Conservation (phyloP, 2,888 invertebrate genomes). For the Carabus problematicus region DNA sequence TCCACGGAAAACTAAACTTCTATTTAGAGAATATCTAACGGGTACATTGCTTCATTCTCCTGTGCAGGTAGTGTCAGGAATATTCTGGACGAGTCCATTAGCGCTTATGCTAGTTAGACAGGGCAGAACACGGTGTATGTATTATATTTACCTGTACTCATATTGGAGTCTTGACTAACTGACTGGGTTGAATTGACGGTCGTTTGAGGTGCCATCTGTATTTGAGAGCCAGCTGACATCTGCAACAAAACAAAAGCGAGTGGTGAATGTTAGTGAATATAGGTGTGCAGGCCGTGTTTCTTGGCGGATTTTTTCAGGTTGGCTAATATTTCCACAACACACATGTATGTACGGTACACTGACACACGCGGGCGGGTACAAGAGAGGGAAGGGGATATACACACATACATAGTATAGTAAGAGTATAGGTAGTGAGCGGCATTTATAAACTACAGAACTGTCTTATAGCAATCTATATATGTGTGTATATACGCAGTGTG, state of each 20-base stretch:
- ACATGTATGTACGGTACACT: neutral
- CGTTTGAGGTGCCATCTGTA: conserved; percentile 97
- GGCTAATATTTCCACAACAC: conserved; percentile 47
- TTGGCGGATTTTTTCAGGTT: conserved; percentile 51
- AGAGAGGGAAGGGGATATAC: neutral
- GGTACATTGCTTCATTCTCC: no score
- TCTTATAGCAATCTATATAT: no score
- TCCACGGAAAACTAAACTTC: no score
- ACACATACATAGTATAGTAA: neutral
- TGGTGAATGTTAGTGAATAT: conserved; percentile 7
- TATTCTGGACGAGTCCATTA: no score
- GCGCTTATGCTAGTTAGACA: no score
- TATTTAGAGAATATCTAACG: no score
- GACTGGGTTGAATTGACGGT: conserved; percentile 83
- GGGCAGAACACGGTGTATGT: neutral
- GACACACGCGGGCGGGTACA: neutral
- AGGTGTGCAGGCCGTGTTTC: conserved; percentile 1
- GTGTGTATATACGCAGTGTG: no score
- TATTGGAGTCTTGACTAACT: conserved; percentile 96
- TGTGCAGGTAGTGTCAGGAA: no score
- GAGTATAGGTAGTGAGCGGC: no score
- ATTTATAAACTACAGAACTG: no score
- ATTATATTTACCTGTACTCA: conserved; percentile 84
- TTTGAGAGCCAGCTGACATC: conserved; percentile 97
- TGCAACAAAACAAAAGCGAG: conserved; percentile 65